Conservation (phyloP, 2,888 invertebrate genomes). For the Globia sparganii region DNA sequence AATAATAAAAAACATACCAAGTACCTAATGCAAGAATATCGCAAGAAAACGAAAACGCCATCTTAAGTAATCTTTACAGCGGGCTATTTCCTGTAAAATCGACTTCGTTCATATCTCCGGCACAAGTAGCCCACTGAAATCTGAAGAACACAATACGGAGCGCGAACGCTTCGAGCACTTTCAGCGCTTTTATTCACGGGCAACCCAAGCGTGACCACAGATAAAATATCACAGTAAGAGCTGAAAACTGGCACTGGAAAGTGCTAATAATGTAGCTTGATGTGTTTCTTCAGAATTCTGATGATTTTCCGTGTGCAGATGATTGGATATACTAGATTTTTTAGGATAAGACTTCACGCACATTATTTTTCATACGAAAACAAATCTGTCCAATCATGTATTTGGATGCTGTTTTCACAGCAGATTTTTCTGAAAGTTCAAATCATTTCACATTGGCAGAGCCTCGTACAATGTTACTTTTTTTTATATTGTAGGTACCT, state of each 20-base stretch:
- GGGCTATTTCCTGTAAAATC: constrained; percentile 36
- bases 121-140: constrained; percentile 55
- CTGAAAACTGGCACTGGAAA: constrained; percentile 28
- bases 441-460: neutral
- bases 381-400: neutral
- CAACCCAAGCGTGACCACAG: constrained; percentile 39
- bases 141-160: constrained; percentile 52
- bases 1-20: constrained; percentile 25
- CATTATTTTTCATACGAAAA: neutral
- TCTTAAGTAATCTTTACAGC: constrained; percentile 30
- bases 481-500: neutral
- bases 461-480: neutral
- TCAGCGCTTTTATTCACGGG: constrained; percentile 50
- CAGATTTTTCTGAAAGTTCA: neutral
- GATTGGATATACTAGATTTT: neutral
- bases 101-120: constrained; percentile 39
- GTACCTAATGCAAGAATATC: constrained; percentile 1
- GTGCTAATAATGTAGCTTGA: neutral
- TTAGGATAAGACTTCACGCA: neutral
- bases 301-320: neutral
- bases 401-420: neutral
- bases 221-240: constrained; percentile 38
- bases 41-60: constrained; percentile 17
- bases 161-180: constrained; percentile 41
- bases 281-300: neutral